Evolutionary conservation across 2,113 vertebrate species (phyloP), one percentile per base, ranked within the genome.

Genomic region (Trematomus loennbergii): DNA sequence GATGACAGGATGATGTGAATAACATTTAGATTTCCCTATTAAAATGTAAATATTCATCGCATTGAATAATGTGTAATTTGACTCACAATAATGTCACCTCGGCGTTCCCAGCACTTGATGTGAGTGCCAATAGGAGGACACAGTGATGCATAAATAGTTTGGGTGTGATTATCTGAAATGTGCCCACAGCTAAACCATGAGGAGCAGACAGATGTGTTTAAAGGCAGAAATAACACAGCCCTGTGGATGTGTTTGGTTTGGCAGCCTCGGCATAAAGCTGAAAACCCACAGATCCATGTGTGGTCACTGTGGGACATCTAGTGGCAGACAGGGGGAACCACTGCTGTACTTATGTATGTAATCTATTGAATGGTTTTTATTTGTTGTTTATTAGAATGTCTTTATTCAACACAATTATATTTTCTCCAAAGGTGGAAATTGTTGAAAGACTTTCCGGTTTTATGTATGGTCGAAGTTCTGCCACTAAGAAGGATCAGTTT

Each of bases 241-340:
- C 66, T 25, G 89, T 85, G 89, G 85, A 81, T 46, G 71, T 52
- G 72, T 70, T 73, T 62, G 81, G 72, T 79, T 57, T 72, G 36
- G 67, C 82, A 85, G 71, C 46, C 45, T 75, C 4, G 13, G 43
- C 49, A 6, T 16, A 11, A 1, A 57, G 59, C 57, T 53, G 36
- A 40, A 36, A 5, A 40, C 36, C 5, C 36, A 40, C 36, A 40
- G 36, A 40, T 40, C 36, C 36, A 79, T 81, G n/a, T 45, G 58
- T 72, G 85, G 87, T 79, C 36, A 20, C 9, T 40, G 78, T 76
- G 80, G 33, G 91, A 91, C 93, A 91, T 82, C 93, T 92, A 89
- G 93, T 88, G 93, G 91, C 50, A 11, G 4, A 40, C 52, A 76
- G 17, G 20, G 9, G 43, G 11, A 29, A 60, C 20, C 16, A 4